Evolutionary conservation across 1,140 invertebrate genomes (phyloP).

Genomic region (Paramacrobiotus metropolitanus): DNA sequence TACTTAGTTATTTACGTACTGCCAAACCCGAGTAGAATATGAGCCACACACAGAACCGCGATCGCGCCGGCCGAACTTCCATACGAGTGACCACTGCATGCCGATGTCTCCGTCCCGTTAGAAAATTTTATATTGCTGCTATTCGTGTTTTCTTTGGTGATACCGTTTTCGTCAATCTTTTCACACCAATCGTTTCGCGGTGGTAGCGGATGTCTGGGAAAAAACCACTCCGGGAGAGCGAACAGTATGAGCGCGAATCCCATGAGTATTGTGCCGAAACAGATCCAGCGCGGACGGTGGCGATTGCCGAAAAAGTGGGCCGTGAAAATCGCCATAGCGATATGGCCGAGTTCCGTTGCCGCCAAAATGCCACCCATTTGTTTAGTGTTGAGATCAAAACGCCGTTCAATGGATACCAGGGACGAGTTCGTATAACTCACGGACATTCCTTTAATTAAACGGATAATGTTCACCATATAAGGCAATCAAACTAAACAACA

Average conservation of each 20-base stretch:
- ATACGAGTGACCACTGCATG: too few species aligned
- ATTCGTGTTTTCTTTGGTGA: too few species aligned
- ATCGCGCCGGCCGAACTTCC: neutral
- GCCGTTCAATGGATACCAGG: slow-evolving; percentile 1
- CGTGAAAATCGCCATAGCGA: slow-evolving; percentile 42
- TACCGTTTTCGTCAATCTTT: neutral
- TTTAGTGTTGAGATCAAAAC: neutral
- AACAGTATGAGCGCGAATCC: neutral
- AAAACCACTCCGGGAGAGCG: neutral
- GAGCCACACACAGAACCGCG: neutral
- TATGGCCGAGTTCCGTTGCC: slow-evolving; percentile 81
- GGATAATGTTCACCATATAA: too few species aligned
- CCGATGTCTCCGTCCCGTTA: too few species aligned
- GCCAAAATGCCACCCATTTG: slow-evolving; percentile 38
- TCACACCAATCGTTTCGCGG: too few species aligned
- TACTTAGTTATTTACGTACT: neutral
- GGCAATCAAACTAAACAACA: too few species aligned
- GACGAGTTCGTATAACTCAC: neutral
- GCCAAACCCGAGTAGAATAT: neutral
- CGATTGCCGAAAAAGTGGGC: slow-evolving; percentile 35
- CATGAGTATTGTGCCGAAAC: neutral
- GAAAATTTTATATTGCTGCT: too few species aligned
- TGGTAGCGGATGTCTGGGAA: neutral
- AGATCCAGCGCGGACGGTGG: neutral
- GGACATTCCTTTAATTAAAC: neutral